phyloP scores from a whole-genome alignment of 2,888 invertebrate genomes.

The Drosophila demipolita region DNA sequence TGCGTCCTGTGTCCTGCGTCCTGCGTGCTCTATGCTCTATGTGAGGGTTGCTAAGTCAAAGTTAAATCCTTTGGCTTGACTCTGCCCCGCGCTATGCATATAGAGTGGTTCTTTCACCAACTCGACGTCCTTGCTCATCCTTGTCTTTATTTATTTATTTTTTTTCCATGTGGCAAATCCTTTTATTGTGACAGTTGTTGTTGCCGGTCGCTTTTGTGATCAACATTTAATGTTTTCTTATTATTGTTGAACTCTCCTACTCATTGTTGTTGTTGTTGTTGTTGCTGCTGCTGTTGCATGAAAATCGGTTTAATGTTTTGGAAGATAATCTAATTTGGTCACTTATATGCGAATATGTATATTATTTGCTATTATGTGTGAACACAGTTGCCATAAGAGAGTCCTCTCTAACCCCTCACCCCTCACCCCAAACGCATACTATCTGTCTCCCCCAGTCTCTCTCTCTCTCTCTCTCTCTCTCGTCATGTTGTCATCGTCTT shows the following conservation, averaged over 20 bases:
- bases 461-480: neutral
- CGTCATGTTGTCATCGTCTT: constrained; percentile 33
- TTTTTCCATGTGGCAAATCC: constrained; percentile 63
- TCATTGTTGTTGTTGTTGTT: constrained; percentile 21
- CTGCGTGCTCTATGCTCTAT: neutral
- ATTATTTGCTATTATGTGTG: constrained; percentile 79
- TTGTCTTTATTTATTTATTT: neutral
- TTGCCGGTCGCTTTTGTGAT: constrained; percentile 67
- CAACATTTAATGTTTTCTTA: constrained; percentile 79
- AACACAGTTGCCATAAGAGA: constrained; percentile 25
- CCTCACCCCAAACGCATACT: neutral
- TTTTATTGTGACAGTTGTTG: constrained; percentile 79
- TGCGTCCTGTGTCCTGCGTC: neutral
- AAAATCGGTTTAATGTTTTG: constrained; percentile 84
- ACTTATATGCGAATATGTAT: constrained; percentile 84
- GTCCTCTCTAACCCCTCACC: neutral
- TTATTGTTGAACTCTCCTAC: constrained; percentile 47
- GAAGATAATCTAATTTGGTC: constrained; percentile 85
- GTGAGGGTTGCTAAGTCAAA: constrained; percentile 62
- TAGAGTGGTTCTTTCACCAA: constrained; percentile 22
- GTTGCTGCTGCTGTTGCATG: constrained; percentile 41
- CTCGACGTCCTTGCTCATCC: constrained; percentile 31
- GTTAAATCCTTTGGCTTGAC: constrained; percentile 60
- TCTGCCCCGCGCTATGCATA: constrained; percentile 27
- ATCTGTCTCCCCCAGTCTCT: neutral